phyloP scores from a whole-genome alignment of 2,113 vertebrate species.

The Silurus meridionalis region DNA sequence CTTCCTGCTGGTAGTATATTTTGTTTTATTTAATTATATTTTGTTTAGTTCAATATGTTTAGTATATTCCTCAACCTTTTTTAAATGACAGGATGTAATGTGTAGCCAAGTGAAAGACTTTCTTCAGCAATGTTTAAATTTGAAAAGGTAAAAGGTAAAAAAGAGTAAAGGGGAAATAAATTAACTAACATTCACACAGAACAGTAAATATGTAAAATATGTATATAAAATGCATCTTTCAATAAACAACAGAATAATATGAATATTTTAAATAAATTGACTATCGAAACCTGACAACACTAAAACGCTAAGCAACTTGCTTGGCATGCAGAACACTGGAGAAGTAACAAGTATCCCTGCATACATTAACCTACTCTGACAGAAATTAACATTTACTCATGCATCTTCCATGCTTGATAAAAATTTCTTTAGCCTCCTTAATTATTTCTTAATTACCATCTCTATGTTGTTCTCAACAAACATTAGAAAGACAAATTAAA shows the following conservation, averaged over 20 bases:
- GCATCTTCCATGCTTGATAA: constrained; percentile 85
- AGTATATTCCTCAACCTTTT: background rate
- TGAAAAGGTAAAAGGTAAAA: constrained; percentile 68
- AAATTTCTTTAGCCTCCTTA: constrained; percentile 80
- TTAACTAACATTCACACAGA: constrained; percentile 91
- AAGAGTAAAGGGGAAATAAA: constrained; percentile 42
- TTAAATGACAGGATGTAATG: background rate
- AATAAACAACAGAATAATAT: constrained; percentile 90
- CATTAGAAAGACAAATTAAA: constrained; percentile 61
- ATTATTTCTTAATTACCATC: constrained; percentile 88
- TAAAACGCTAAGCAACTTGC: constrained; percentile 81
- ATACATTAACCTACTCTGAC: constrained; percentile 83
- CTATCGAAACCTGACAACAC: constrained; percentile 85
- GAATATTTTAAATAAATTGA: constrained; percentile 88
- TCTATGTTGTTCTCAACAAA: constrained; percentile 73
- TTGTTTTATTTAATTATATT: no score
- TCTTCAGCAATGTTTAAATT: background rate
- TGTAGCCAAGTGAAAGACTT: background rate
- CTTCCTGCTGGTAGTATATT: background rate
- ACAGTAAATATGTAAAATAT: constrained; percentile 92
- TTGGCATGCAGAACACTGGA: constrained; percentile 78
- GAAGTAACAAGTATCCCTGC: constrained; percentile 88
- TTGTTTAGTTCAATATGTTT: no score
- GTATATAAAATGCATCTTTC: constrained; percentile 89
- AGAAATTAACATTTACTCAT: constrained; percentile 86